Conservation (phyloP, 2,797 vertebrate species). For the Odontamblyopus lacepedii region DNA sequence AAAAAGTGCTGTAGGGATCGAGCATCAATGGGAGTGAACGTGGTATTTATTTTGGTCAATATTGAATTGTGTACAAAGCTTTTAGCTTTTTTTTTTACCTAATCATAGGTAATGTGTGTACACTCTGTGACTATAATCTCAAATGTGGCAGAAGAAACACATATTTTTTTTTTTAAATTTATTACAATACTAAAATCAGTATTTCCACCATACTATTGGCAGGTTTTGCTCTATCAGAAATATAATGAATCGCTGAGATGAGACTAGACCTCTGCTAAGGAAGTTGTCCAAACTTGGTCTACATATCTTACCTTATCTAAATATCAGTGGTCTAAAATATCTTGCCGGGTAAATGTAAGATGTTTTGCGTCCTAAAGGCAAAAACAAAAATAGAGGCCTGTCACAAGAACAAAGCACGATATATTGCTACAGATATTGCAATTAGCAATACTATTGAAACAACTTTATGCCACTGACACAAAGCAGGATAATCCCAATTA, state of each 20-base stretch:
- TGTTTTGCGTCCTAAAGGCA: no score
- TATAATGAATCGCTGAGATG: not conserved
- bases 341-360: no score
- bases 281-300: not conserved
- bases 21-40: slow-evolving; percentile 72
- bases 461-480: no score
- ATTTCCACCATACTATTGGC: not conserved
- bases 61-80: slow-evolving; percentile 64
- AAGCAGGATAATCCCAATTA: no score
- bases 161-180: not conserved
- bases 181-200: not conserved
- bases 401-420: no score
- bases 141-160: not conserved
- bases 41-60: slow-evolving; percentile 71
- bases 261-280: not conserved
- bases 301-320: no score
- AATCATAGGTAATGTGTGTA: slow-evolving; percentile 35
- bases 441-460: no score
- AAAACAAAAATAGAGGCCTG: no score
- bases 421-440: no score
- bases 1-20: slow-evolving; percentile 70
- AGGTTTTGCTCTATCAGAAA: not conserved
- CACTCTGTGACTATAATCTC: not conserved
- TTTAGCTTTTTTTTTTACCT: slow-evolving; percentile 20
- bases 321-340: not conserved